Evolutionary conservation across 1,140 invertebrate genomes (phyloP), one percentile per base, ranked within the genome.

Genomic region (Ridgeia piscesae): DNA sequence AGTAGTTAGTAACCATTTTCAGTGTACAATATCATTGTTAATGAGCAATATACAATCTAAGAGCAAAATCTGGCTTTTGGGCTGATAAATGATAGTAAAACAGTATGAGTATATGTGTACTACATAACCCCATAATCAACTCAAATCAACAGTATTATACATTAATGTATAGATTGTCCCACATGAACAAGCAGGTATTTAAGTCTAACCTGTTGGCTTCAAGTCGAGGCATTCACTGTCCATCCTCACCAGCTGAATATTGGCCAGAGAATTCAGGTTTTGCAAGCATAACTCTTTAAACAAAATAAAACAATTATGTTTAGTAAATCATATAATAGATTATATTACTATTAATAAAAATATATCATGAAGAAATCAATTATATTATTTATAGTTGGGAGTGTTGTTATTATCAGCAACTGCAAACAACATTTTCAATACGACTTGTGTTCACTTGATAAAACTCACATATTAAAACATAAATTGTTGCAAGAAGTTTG

Each of bases 221-320:
- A 97, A 94, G 93, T 96, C 95, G 92, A 96, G 96, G 91, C 96
- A 96, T 92, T 97, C 96, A 31, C 95, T 94, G 94, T 96, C 94
- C 94, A 97, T 96, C 35, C 94, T 94, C 2, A 97, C 96, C 92
- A 97, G 95, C n/a, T 96, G 95, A 34, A 95, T 94, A 88, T 94
- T 94, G 33, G 96, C 94, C 48, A 97, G 94, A 88, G 95, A 96
- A 93, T 97, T 97, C 88, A 97, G 94, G 93, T 97, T 96, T 93
- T 96, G 96, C 93, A 97, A 94, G 93, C 96, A 97, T 91, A 95
- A 89, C 92, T 96, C 95, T 95, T 33, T 42, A 14, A 14, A 77
- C 27, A 34, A 92, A 33, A 89, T 31, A 92, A 4, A 88, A 89
- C 33, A 89, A 33, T 35, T 50, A 91, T 91, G 9, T 27, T 33